phyloP scores from a whole-genome alignment of 2,797 vertebrate species.

The Sarcophilus harrisii region DNA sequence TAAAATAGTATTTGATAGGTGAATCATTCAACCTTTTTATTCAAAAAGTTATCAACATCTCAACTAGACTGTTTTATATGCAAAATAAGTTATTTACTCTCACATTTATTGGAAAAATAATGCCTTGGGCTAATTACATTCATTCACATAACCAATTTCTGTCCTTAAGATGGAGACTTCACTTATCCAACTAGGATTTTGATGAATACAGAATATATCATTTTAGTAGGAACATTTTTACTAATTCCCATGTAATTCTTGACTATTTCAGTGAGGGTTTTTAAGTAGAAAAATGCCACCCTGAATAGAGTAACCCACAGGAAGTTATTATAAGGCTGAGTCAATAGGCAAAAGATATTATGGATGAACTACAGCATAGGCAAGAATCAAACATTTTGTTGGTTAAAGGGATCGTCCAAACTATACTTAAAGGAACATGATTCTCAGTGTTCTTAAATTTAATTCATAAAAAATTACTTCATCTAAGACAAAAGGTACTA shows the following conservation, averaged over 20 bases:
- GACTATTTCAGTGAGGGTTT: constrained; percentile 30
- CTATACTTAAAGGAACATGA: neutral
- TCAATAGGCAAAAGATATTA: constrained; percentile 28
- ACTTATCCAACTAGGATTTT: neutral
- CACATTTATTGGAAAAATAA: neutral
- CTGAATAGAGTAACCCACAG: constrained; percentile 19
- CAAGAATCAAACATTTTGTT: constrained; percentile 45
- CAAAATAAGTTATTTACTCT: neutral
- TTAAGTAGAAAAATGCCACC: constrained; percentile 44
- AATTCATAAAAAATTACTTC: neutral
- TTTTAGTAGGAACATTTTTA: neutral
- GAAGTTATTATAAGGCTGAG: constrained; percentile 26
- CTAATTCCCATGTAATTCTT: constrained; percentile 34
- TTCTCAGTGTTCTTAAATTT: neutral
- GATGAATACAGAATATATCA: neutral
- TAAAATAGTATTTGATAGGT: neutral
- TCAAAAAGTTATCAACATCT: neutral
- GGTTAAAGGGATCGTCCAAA: neutral
- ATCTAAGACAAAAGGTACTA: neutral
- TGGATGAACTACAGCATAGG: neutral
- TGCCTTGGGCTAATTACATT: neutral
- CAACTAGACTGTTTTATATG: neutral
- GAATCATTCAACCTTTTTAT: neutral
- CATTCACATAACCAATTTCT: neutral
- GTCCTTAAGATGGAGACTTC: neutral